Evolutionary conservation across 2,113 vertebrate genomes (phyloP).

Genomic region (Peromyscus polionotus): DNA sequence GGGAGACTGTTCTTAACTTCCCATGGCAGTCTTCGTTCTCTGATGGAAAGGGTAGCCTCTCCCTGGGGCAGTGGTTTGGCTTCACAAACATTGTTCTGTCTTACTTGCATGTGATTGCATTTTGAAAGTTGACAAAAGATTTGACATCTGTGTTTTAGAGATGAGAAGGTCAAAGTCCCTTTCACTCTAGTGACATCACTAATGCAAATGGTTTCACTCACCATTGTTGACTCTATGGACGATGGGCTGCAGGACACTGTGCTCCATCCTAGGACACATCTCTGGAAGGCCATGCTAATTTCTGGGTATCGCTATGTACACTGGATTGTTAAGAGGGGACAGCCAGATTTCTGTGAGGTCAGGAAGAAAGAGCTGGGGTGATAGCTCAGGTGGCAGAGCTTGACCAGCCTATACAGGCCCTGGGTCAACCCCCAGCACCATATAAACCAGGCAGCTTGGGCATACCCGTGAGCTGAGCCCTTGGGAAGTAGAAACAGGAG

Average conservation of each 20-base stretch:
- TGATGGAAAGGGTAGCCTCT: not conserved
- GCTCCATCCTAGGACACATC: not conserved
- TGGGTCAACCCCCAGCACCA: not conserved
- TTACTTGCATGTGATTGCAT: not conserved
- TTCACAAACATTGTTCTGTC: not conserved
- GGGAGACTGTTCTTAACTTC: not conserved
- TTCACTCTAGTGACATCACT: not conserved
- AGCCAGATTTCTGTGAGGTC: not conserved
- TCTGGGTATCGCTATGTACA: not conserved
- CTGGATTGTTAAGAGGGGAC: not conserved
- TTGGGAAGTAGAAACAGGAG: not conserved
- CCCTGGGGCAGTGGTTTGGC: not conserved
- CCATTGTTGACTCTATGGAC: not conserved
- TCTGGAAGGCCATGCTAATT: not conserved
- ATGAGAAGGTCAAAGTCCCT: not conserved
- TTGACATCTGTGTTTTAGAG: conserved; percentile 16
- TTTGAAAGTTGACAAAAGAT: not conserved
- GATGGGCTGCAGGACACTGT: not conserved
- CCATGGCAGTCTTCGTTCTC: not conserved
- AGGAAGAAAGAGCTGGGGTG: not conserved
- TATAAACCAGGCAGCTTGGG: not conserved
- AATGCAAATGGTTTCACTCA: not conserved
- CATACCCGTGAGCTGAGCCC: not conserved
- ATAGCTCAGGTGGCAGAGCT: too few species aligned
- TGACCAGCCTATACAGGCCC: not conserved